Evolutionary conservation across 2,113 vertebrate species (phyloP).

Genomic region (Saccopteryx bilineata): DNA sequence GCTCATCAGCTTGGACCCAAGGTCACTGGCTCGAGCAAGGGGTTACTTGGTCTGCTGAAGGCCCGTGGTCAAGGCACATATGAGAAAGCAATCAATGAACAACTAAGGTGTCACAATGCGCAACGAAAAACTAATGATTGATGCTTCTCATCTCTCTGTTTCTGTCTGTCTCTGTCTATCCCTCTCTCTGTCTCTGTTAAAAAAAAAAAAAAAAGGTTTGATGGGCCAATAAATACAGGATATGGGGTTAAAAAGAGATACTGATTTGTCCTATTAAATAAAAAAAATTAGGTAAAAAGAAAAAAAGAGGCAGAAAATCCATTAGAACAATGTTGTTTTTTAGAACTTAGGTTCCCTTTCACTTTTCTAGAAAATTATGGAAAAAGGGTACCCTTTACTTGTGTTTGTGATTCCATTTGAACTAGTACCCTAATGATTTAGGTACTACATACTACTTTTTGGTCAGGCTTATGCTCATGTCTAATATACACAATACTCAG

Average conservation of each 20-base stretch:
- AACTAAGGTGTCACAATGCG: too few relatives aligned
- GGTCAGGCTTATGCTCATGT: neutral
- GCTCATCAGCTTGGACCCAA: too few relatives aligned
- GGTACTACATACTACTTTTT: neutral
- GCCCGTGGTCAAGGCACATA: too few relatives aligned
- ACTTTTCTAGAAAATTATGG: constrained; percentile 30
- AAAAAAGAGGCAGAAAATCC: neutral
- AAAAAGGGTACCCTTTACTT: neutral
- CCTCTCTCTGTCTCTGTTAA: too few relatives aligned
- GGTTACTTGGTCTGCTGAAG: too few relatives aligned
- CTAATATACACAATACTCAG: neutral
- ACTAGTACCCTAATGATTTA: constrained; percentile 31
- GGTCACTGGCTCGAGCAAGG: too few relatives aligned
- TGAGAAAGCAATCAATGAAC: too few relatives aligned
- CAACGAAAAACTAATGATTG: too few relatives aligned
- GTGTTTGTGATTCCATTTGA: neutral
- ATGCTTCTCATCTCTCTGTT: too few relatives aligned
- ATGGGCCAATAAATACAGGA: constrained; percentile 11
- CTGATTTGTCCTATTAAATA: neutral
- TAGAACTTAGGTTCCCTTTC: neutral
- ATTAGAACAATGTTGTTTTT: constrained; percentile 26
- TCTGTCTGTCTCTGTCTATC: too few relatives aligned
- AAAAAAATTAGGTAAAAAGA: constrained; percentile 32
- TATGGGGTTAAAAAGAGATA: constrained; percentile 7
- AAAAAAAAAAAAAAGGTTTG: neutral